Percentiles rank a stretch among this genome's conserved stretches.
phyloP scores from a whole-genome alignment of 2,113 vertebrate genomes.

The Pluvianellus socialis region DNA sequence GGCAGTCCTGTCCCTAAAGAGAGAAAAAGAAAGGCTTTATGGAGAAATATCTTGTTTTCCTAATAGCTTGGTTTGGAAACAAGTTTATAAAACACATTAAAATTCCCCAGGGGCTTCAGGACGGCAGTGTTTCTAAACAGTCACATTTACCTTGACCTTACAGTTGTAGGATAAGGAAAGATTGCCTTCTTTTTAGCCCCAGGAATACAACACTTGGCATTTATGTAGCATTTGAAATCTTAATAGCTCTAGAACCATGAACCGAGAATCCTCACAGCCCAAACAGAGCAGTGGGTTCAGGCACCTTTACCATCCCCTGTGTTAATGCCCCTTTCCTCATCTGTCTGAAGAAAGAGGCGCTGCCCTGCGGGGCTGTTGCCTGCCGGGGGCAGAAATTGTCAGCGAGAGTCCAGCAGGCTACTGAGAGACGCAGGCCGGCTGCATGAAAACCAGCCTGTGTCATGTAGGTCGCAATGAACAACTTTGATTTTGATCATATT shows the following conservation, averaged over 20 bases:
- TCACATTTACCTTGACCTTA: slow-evolving; percentile 33
- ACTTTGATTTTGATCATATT: neutral
- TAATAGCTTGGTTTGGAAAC: slow-evolving; percentile 51
- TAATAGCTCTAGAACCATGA: neutral
- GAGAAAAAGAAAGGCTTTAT: slow-evolving; percentile 38
- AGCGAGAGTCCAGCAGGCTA: neutral
- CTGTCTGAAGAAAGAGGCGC: neutral
- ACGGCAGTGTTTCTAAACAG: slow-evolving; percentile 21
- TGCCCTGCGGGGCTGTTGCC: neutral
- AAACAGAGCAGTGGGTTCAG: neutral
- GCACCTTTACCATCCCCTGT: neutral
- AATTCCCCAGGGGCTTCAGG: slow-evolving; percentile 9
- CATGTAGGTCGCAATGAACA: neutral
- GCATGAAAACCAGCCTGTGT: neutral
- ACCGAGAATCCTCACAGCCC: neutral
- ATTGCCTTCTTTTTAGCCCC: neutral
- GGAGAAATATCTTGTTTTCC: slow-evolving; percentile 59
- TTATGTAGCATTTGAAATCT: neutral
- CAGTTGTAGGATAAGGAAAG: slow-evolving; percentile 1
- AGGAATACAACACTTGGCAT: neutral
- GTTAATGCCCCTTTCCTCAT: neutral
- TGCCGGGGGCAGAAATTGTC: neutral
- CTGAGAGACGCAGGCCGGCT: neutral
- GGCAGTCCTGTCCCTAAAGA: slow-evolving; percentile 33
- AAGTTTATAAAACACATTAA: slow-evolving; percentile 57